phyloP scores from a whole-genome alignment of 2,113 vertebrate genomes.

The Myotis lucifugus region DNA sequence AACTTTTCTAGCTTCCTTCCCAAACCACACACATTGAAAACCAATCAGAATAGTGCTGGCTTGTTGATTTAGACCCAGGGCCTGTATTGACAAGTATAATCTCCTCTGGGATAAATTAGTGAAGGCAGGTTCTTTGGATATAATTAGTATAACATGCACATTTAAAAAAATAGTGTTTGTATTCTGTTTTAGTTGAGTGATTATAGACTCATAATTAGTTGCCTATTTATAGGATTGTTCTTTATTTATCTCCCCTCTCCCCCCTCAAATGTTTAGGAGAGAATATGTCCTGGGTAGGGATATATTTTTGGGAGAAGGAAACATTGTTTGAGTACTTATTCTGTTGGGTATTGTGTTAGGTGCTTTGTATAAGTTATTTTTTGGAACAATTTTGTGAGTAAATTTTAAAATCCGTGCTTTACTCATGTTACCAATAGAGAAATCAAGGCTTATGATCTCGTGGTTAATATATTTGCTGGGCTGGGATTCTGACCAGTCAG shows the following conservation, averaged over 20 bases:
- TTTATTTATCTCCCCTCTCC: not conserved
- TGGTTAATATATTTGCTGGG: not conserved
- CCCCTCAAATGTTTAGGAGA: not conserved
- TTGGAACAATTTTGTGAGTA: slow-evolving; percentile 9
- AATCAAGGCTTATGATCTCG: not conserved
- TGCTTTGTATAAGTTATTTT: slow-evolving; percentile 21
- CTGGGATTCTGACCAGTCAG: not conserved
- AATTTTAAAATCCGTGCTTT: slow-evolving; percentile 12
- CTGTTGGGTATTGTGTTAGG: not conserved
- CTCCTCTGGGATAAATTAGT: slow-evolving; percentile 80
- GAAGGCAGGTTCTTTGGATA: slow-evolving; percentile 76
- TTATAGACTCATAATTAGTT: slow-evolving; percentile 43
- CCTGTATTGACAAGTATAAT: slow-evolving; percentile 45
- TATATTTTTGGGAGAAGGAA: not conserved
- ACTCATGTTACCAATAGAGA: slow-evolving; percentile 16
- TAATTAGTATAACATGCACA: slow-evolving; percentile 80
- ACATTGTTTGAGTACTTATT: not conserved
- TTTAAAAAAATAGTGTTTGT: slow-evolving; percentile 74
- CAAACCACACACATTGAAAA: slow-evolving; percentile 46
- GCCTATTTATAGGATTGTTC: not conserved
- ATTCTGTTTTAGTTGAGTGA: slow-evolving; percentile 62
- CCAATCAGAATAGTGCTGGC: not conserved
- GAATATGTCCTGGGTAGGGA: not conserved
- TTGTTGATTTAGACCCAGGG: slow-evolving; percentile 53
- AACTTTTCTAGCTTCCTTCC: slow-evolving; percentile 6